These are phyloP conservation scores for Antennarius striatus DNA, from an alignment of 2,113 vertebrate species.

Conservation along the genomic window DNA sequence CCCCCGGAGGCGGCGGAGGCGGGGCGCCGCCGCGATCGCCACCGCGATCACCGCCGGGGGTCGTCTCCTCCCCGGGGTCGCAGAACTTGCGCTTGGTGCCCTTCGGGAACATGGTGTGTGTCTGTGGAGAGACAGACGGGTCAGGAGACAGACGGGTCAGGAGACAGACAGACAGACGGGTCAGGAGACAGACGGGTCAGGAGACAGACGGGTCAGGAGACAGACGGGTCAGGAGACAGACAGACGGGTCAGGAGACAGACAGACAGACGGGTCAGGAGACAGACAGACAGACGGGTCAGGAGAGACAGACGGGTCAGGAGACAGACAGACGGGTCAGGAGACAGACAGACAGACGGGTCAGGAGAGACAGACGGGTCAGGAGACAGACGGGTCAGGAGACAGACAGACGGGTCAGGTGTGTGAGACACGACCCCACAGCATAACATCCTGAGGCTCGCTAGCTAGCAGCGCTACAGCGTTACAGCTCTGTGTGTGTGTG, in stretches of 20 bases:
- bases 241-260: neutral
- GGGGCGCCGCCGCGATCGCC: too few relatives aligned
- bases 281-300: constrained; percentile 12
- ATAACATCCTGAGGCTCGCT: too few relatives aligned
- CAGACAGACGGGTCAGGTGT: too few relatives aligned
- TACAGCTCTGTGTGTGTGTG: too few relatives aligned
- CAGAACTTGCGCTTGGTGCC: constrained; percentile 91
- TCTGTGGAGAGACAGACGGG: constrained; percentile 64
- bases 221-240: neutral
- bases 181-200: neutral
- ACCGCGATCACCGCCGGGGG: too few relatives aligned
- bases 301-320: too few relatives aligned
- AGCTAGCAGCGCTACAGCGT: too few relatives aligned
- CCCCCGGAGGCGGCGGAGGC: constrained; percentile 19
- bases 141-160: constrained; percentile 28
- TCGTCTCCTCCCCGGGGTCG: constrained; percentile 81
- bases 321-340: too few relatives aligned
- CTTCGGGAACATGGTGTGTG: constrained; percentile 89
- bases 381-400: neutral
- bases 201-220: neutral
- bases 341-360: too few relatives aligned
- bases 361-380: neutral
- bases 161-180: constrained; percentile 30
- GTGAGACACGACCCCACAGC: too few relatives aligned
- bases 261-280: too few relatives aligned